Evolutionary conservation across 2,797 vertebrate genomes (phyloP), one percentile per base, ranked within the genome.

Genomic region (Mormyrops boulengeri): DNA sequence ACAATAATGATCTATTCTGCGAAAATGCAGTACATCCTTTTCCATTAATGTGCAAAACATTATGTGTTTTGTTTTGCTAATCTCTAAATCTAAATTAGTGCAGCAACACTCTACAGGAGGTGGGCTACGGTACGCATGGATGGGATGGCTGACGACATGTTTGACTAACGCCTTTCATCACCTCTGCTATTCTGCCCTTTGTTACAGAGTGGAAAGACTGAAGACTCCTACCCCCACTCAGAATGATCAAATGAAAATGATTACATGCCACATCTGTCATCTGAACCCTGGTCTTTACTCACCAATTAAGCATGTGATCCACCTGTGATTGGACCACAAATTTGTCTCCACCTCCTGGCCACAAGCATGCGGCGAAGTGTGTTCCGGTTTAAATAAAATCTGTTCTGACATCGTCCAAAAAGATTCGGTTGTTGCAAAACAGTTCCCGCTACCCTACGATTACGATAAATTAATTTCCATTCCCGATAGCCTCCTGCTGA

Each of bases 121-220:
- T 93, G 93, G 93, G 92, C 91, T 89, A 55, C 7, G 53, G 66
- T n/a, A 87, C 26, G 55, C 85, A 89, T 19, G 38, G 50, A 57
- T 26, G 50, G 85, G 91, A 90, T 52, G 49, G 84, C 94, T 92
- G 85, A 90, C 5, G 49, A 53, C 52, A 87, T 88, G 91, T 82
- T 90, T 30, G 19, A 89, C 89, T 85, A 77, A 92, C 89, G 91
- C 47, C 91, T 92, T 89, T 93, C 87, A 92, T 82, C 90, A 80
- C 86, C 80, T 80, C 88, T 44, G 85, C 44, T 22, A 3, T 52
- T 73, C 47, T n/a, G 34, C 22, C 49, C 19, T 12, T 52, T 86
- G 12, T 57, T n/a, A 19, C 26, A 41, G 52, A 87, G 52, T 19
- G 52, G 50, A 87, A 57, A 41, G 49, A 14, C 82, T 2, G 52